Percentiles rank a stretch among this genome's conserved stretches.
phyloP scores from a whole-genome alignment of 1,140 invertebrate species.

The Achroia grisella region DNA sequence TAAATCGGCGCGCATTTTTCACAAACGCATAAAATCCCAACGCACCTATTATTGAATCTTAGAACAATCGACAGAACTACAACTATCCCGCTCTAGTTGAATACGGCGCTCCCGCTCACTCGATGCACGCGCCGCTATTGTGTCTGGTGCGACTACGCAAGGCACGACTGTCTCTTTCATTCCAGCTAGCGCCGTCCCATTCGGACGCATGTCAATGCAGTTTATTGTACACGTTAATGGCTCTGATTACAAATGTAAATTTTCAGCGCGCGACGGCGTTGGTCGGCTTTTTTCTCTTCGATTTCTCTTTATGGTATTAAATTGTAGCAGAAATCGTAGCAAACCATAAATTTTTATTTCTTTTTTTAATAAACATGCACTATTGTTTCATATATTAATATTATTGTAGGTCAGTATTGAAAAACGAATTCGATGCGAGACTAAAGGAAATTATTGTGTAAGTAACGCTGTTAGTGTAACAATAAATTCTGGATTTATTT shows the following conservation, averaged over 20 bases:
- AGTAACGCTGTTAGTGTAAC: too few relatives aligned
- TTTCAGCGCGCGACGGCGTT: slow-evolving; percentile 67
- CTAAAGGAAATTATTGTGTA: too few relatives aligned
- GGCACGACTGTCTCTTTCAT: slow-evolving; percentile 31
- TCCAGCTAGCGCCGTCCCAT: slow-evolving; percentile 45
- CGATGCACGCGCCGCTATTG: slow-evolving; percentile 62
- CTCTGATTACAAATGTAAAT: slow-evolving; percentile 73
- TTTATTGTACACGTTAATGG: slow-evolving; percentile 72
- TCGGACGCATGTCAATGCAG: slow-evolving; percentile 63
- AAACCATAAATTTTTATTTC: slow-evolving; percentile 12
- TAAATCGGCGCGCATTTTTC: slow-evolving; percentile 66
- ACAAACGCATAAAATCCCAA: slow-evolving; percentile 66
- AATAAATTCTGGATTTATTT: too few relatives aligned
- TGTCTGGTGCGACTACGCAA: slow-evolving; percentile 41
- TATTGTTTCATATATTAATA: slow-evolving; percentile 17
- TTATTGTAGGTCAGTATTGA: slow-evolving; percentile 8
- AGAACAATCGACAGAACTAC: slow-evolving; percentile 22
- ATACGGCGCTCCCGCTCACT: slow-evolving; percentile 39
- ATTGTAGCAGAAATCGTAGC: slow-evolving; percentile 61
- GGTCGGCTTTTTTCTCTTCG: slow-evolving; percentile 63
- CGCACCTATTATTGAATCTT: slow-evolving; percentile 60
- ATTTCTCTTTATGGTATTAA: slow-evolving; percentile 67
- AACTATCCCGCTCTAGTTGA: slow-evolving; percentile 27
- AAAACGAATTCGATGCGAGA: neutral
- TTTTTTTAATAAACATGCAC: slow-evolving; percentile 20